A percentile compares a stretch with the other conserved stretches of the same genome.
Conservation (phyloP, 2,888 invertebrate genomes). For the Sipha maydis region DNA sequence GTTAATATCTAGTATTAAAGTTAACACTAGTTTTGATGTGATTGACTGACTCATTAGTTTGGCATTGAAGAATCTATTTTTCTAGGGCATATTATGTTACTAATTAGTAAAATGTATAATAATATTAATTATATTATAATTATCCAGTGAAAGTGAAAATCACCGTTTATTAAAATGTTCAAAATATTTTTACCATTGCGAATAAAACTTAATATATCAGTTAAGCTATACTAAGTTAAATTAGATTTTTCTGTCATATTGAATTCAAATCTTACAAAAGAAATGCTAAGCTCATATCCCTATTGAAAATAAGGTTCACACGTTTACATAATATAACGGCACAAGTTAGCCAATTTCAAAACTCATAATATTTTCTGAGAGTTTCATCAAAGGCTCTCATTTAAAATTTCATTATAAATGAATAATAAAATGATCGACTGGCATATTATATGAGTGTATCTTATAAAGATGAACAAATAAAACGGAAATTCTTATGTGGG, state of each 20-base stretch:
- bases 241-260: not conserved
- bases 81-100: not conserved
- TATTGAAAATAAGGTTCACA: not conserved
- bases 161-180: not conserved
- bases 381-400: not conserved
- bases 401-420: not conserved
- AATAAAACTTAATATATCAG: not conserved
- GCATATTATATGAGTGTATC: not conserved
- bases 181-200: not conserved
- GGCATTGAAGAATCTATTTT: not conserved
- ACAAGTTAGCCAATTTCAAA: too few species aligned
- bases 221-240: not conserved
- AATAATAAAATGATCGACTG: not conserved
- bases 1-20: not conserved
- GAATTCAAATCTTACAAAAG: too few species aligned
- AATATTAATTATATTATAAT: not conserved
- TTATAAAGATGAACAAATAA: slow-evolving; percentile 27
- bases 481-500: slow-evolving; percentile 53
- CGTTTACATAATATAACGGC: not conserved
- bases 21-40: not conserved
- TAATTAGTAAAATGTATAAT: not conserved
- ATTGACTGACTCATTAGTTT: not conserved
- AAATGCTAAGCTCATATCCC: not conserved
- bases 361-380: too few species aligned
- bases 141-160: too few species aligned